Evolutionary conservation across 2,888 invertebrate species (phyloP), one percentile per base, ranked within the genome.

Genomic region (Lasioglossum malachurum): DNA sequence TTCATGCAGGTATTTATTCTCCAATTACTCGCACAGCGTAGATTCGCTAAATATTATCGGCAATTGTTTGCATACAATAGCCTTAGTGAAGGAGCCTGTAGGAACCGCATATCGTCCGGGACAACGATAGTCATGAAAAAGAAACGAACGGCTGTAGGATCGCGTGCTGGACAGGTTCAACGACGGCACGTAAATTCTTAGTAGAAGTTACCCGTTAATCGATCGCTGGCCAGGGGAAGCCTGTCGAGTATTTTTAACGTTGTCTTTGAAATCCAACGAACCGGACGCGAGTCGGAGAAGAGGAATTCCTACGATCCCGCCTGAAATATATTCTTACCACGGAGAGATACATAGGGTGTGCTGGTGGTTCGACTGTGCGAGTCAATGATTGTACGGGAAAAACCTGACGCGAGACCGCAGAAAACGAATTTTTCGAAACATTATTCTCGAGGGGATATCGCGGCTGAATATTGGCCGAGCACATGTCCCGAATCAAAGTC

Each of bases 221-320:
- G 85, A 85, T 85, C 86, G 73, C 27, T 41, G 71, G 19, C 38
- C 67, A n/a, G 38, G 38, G 64, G 80, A 75, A 86, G 75, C 86
- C 72, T 73, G 57, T 41, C 73, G 80, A 57, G 75, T 86, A 85
- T 85, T 86, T 80, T 86, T 86, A 85, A 86, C 86, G 12, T 23
- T 38, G 75, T 76, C 86, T 86, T 85, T 85, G 67, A 72, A 75
- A 86, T 76, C 41, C 41, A 84, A 35, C 84, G 74, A 84, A 60
- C 78, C 75, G 67, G 67, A 75, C 35, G 12, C 44, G 76, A 19
- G 44, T 69, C 16, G 67, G 38, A 41, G 35, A 7, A 5, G 38
- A 16, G 78, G 35, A 79, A 78, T 78, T 75, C 69, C 82, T 53
- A 67, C 60, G 75, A 74, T 46, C 27, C 38, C n/a, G 53, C 75